Evolutionary conservation across 2,113 vertebrate genomes (phyloP).

Genomic region (Genyomyrus donnyi): DNA sequence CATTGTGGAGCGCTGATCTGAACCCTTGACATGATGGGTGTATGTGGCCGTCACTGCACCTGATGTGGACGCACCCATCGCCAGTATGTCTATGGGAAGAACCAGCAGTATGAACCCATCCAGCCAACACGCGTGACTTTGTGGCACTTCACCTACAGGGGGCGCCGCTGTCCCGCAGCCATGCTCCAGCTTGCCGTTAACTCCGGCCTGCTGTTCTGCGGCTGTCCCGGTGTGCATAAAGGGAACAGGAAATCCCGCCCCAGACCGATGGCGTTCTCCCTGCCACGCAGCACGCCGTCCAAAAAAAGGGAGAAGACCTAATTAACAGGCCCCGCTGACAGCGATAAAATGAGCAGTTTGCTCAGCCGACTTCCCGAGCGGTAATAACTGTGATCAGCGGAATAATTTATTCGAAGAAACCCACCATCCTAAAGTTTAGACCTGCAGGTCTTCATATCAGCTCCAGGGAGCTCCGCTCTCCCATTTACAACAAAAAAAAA

Average conservation of each 20-base stretch:
- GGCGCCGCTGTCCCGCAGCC: background rate
- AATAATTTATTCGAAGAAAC: background rate
- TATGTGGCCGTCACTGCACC: background rate
- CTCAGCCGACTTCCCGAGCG: background rate
- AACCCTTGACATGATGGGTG: background rate
- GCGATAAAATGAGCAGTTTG: background rate
- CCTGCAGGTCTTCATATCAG: background rate
- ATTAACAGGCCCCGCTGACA: background rate
- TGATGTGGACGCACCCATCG: background rate
- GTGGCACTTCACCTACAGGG: background rate
- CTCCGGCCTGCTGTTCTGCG: background rate
- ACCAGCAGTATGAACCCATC: background rate
- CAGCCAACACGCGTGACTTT: background rate
- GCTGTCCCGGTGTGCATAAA: background rate
- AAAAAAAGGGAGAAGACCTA: background rate
- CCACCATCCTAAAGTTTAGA: background rate
- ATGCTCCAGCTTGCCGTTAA: background rate
- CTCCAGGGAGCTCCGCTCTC: background rate
- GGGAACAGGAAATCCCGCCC: background rate
- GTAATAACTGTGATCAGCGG: background rate
- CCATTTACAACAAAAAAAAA: background rate
- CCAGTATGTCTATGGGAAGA: background rate
- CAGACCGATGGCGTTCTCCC: background rate
- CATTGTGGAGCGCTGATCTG: conserved; percentile 38
- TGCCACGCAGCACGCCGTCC: background rate